These are phyloP conservation scores for Quiscalus mexicanus DNA, from an alignment of 2,113 vertebrate genomes.

Conservation along the genomic window DNA sequence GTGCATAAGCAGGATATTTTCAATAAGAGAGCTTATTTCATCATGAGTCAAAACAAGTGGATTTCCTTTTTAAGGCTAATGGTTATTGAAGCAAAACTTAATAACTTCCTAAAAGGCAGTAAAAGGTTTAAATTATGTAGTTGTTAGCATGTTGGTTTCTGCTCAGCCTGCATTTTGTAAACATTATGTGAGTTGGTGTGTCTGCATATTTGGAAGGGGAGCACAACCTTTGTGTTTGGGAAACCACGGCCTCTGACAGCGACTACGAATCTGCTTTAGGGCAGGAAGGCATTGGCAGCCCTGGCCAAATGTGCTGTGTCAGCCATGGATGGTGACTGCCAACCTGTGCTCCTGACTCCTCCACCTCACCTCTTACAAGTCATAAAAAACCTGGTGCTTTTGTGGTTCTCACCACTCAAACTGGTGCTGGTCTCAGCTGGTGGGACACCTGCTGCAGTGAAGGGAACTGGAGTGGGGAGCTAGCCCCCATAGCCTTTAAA, in stretches of 20 bases:
- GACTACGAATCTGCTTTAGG: background rate
- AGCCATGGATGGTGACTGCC: background rate
- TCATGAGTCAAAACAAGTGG: background rate
- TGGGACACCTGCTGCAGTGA: background rate
- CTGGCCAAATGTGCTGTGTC: background rate
- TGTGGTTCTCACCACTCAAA: background rate
- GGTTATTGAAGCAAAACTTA: background rate
- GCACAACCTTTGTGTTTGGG: background rate
- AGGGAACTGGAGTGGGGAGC: background rate
- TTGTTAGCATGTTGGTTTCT: background rate
- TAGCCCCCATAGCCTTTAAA: background rate
- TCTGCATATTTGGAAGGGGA: background rate
- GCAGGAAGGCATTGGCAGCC: background rate
- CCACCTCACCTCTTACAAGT: background rate
- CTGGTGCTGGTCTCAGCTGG: background rate
- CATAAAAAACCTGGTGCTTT: fast-evolving
- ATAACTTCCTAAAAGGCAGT: background rate
- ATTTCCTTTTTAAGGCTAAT: background rate
- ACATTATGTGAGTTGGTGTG: background rate
- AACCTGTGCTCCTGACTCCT: background rate
- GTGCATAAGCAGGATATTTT: background rate
- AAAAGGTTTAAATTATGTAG: background rate
- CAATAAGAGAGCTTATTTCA: background rate
- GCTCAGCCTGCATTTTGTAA: background rate
- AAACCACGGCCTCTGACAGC: background rate